These are phyloP conservation scores for Drosophila diplacantha DNA, from an alignment of 2,888 invertebrate species.

Conservation along the genomic window DNA sequence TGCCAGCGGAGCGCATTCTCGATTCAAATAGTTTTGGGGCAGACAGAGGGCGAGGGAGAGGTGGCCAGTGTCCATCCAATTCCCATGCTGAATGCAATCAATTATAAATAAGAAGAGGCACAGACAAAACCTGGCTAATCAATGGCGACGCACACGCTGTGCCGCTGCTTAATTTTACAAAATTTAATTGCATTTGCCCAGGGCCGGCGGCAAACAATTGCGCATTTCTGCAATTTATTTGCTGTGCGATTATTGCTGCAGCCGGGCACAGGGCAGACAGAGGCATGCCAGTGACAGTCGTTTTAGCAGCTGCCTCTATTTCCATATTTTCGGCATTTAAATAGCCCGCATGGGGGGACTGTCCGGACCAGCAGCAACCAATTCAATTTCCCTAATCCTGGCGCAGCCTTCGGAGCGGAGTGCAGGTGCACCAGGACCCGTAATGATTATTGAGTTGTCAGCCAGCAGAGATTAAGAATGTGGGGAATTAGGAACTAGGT, in stretches of 20 bases:
- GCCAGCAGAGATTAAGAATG: neutral
- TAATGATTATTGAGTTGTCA: slow-evolving; percentile 20
- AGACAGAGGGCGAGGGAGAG: neutral
- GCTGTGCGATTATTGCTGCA: slow-evolving; percentile 14
- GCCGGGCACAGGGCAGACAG: neutral
- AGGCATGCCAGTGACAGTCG: slow-evolving; percentile 21
- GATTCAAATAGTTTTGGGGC: slow-evolving; percentile 1
- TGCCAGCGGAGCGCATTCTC: neutral
- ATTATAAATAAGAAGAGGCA: slow-evolving; percentile 49
- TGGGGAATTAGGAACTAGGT: neutral
- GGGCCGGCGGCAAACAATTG: slow-evolving; percentile 8
- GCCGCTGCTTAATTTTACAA: slow-evolving; percentile 30
- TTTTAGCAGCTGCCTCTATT: neutral
- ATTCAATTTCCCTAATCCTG: slow-evolving; percentile 29
- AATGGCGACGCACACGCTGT: slow-evolving; percentile 3
- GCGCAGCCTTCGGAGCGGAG: slow-evolving; percentile 3
- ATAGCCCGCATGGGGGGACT: slow-evolving; percentile 18
- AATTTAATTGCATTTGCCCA: slow-evolving; percentile 58
- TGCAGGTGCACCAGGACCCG: neutral
- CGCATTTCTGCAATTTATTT: slow-evolving; percentile 41
- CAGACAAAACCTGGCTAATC: slow-evolving; percentile 12
- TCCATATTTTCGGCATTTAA: slow-evolving; percentile 19
- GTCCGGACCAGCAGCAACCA: slow-evolving; percentile 8
- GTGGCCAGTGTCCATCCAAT: slow-evolving; percentile 10
- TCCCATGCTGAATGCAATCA: slow-evolving; percentile 54